These are phyloP conservation scores for Pelodiscus sinensis DNA, from an alignment of 2,113 vertebrate genomes.

Conservation along the genomic window DNA sequence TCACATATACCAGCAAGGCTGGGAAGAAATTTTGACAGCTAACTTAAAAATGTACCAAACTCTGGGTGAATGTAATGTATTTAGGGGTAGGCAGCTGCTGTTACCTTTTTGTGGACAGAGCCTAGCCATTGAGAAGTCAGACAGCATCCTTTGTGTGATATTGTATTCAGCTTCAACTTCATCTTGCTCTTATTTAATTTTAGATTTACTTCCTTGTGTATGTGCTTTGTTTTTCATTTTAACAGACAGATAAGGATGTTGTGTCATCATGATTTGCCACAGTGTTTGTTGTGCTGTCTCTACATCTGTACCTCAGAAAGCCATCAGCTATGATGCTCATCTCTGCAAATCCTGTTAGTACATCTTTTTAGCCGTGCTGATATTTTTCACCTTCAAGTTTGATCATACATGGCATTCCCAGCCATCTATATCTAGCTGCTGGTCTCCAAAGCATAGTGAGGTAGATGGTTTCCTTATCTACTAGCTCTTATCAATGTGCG, in stretches of 20 bases:
- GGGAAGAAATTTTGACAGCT: neutral
- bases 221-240: neutral
- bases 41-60: neutral
- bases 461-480: neutral
- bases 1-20: neutral
- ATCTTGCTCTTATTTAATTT: neutral
- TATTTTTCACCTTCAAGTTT: neutral
- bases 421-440: neutral
- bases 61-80: neutral
- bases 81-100: neutral
- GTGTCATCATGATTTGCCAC: neutral
- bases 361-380: neutral
- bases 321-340: neutral
- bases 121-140: neutral
- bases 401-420: neutral
- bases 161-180: neutral
- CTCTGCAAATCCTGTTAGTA: neutral
- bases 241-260: neutral
- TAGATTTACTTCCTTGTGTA: neutral
- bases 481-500: rapidly evolving
- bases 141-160: neutral
- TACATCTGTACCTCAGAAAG: neutral
- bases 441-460: neutral
- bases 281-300: neutral
- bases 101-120: neutral